Evolutionary conservation across 2,888 invertebrate genomes (phyloP).

Genomic region (Amblyteles armatorius): DNA sequence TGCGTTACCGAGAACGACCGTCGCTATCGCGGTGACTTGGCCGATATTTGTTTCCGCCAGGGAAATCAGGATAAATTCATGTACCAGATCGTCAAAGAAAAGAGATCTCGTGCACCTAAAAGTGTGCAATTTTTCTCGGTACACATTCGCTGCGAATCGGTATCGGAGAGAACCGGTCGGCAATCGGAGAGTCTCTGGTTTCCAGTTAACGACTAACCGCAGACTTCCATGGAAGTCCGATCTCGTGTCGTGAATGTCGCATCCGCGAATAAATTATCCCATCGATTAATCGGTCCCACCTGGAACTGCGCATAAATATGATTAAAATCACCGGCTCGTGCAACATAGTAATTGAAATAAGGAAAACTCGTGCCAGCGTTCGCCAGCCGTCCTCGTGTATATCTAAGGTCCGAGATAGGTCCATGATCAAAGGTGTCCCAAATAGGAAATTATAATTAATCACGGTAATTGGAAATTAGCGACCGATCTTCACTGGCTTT

Average conservation of each 20-base stretch:
- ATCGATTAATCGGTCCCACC: neutral
- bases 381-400: neutral
- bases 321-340: no score
- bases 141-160: neutral
- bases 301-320: neutral
- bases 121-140: neutral
- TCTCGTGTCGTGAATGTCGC: neutral
- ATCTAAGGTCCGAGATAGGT: slow-evolving; percentile 41
- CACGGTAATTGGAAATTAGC: slow-evolving; percentile 83
- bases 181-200: neutral
- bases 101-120: neutral
- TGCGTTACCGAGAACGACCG: no score
- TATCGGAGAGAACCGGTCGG: neutral
- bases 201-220: neutral
- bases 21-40: no score
- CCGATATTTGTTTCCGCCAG: no score
- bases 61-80: no score
- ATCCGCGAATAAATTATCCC: neutral
- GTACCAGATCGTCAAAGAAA: no score
- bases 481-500: slow-evolving; percentile 80
- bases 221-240: neutral
- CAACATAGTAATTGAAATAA: neutral
- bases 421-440: slow-evolving; percentile 81
- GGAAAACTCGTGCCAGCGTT: neutral
- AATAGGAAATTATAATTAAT: slow-evolving; percentile 83